Evolutionary conservation across 2,113 vertebrate species (phyloP).

Genomic region (Anolis sagrei): DNA sequence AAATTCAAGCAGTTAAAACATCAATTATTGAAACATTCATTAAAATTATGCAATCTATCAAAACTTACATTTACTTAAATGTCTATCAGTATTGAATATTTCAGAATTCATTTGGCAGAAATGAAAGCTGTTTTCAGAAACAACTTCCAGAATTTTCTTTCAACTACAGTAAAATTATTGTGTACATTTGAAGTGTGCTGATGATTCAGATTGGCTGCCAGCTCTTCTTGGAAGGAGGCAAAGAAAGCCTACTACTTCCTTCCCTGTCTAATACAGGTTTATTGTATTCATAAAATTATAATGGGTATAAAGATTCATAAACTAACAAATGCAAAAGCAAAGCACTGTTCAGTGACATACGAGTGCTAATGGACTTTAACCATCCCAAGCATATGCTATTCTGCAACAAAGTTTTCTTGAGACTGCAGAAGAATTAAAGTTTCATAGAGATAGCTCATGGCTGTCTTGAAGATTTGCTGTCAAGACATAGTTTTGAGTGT

Average conservation of each 20-base stretch:
- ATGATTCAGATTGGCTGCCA: neutral
- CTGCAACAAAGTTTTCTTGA: slow-evolving; percentile 34
- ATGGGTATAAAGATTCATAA: slow-evolving; percentile 36
- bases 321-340: slow-evolving; percentile 22
- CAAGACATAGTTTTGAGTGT: neutral
- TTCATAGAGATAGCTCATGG: slow-evolving; percentile 47
- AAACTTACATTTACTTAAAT: neutral
- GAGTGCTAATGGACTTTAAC: slow-evolving; percentile 30
- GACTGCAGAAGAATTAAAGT: slow-evolving; percentile 49
- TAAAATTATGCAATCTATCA: too few relatives aligned
- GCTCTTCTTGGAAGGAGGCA: slow-evolving; percentile 21
- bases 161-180: slow-evolving; percentile 9
- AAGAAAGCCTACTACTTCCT: neutral
- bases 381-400: slow-evolving; percentile 16
- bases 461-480: slow-evolving; percentile 52
- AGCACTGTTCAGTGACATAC: slow-evolving; percentile 41
- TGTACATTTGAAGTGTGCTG: slow-evolving; percentile 32
- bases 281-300: slow-evolving; percentile 41
- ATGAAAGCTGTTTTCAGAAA: slow-evolving; percentile 7
- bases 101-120: slow-evolving; percentile 22
- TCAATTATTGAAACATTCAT: too few relatives aligned
- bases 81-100: neutral
- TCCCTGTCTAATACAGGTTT: slow-evolving; percentile 14
- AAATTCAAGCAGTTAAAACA: too few relatives aligned
- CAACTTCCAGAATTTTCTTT: slow-evolving; percentile 24